Conservation (phyloP, 2,113 vertebrate genomes). For the Cervus canadensis region DNA sequence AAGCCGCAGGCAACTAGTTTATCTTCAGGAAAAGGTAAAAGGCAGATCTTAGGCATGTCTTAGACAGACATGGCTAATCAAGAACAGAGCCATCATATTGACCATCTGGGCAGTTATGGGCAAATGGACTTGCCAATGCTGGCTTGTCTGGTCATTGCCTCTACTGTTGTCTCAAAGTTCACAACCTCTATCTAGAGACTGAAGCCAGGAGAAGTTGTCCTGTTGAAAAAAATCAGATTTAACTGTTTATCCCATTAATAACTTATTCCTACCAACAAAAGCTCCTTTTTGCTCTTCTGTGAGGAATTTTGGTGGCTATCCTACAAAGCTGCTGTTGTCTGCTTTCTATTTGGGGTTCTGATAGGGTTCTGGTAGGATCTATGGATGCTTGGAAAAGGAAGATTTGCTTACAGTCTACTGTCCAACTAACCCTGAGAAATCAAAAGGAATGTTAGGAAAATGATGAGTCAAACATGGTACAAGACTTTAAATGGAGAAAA, state of each 20-base stretch:
- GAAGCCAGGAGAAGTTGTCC: background rate
- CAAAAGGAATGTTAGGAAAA: background rate
- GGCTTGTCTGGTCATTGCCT: accelerated
- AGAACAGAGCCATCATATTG: background rate
- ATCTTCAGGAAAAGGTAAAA: background rate
- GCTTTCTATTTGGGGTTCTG: background rate
- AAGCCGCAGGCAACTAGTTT: background rate
- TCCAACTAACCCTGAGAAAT: background rate
- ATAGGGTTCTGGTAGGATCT: background rate
- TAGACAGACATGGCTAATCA: background rate
- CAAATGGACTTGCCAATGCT: background rate
- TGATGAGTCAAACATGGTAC: background rate
- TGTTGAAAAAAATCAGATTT: background rate
- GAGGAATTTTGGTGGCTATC: background rate
- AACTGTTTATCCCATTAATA: background rate
- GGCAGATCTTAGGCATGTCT: background rate
- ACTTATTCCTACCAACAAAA: background rate
- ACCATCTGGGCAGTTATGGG: background rate
- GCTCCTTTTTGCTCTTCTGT: background rate
- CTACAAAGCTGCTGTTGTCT: background rate
- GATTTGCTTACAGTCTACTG: background rate
- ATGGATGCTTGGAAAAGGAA: background rate
- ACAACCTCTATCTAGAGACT: background rate
- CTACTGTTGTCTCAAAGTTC: background rate
- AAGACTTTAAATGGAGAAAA: background rate